Percentiles rank a stretch among this genome's conserved stretches.
Evolutionary conservation across 2,888 invertebrate species (phyloP).

Genomic region (Drosophila gaucha): DNA sequence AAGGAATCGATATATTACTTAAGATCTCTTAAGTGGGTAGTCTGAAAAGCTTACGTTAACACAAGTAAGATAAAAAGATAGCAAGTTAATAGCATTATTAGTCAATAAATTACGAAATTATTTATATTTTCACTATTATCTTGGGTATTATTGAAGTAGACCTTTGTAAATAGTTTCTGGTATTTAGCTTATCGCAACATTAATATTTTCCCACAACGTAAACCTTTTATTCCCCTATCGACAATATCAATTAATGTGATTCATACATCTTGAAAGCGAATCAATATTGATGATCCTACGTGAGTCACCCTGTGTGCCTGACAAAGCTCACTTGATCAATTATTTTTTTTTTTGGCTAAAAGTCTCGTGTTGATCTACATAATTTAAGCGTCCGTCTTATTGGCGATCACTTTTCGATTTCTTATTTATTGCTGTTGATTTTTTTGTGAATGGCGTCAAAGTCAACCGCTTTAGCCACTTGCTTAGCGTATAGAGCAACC

Average conservation of each 20-base stretch:
- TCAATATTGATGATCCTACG: conserved; percentile 27
- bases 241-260: conserved; percentile 29
- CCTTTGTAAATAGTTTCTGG: background rate
- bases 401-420: conserved; percentile 11
- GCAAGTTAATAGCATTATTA: too few species aligned
- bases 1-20: too few species aligned
- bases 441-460: conserved; percentile 67
- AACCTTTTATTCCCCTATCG: background rate
- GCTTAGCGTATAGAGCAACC: conserved; percentile 26
- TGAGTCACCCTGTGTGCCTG: conserved; percentile 38
- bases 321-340: conserved; percentile 50
- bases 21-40: too few species aligned
- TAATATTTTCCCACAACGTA: conserved; percentile 20
- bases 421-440: conserved; percentile 22
- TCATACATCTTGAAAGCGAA: conserved; percentile 17
- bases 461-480: conserved; percentile 46
- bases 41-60: too few species aligned
- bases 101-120: too few species aligned
- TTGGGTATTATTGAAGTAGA: too few species aligned
- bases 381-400: conserved; percentile 47
- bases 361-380: conserved; percentile 46
- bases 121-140: too few species aligned
- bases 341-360: conserved; percentile 14
- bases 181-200: conserved; percentile 34
- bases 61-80: too few species aligned